These are phyloP conservation scores for Accipiter virgatus DNA, from an alignment of 2,113 vertebrate genomes.

Conservation along the genomic window DNA sequence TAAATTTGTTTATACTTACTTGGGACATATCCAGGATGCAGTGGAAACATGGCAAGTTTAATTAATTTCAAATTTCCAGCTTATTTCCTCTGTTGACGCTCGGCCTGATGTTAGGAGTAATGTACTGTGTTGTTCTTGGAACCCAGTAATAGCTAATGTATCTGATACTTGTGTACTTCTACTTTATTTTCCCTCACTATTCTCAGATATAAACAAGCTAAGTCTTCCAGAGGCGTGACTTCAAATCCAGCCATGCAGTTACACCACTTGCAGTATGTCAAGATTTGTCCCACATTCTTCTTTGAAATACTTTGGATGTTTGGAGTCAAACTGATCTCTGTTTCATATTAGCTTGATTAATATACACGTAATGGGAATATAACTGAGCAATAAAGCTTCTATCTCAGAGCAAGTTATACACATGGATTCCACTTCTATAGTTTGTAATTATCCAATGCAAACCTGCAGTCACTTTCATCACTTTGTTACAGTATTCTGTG, in stretches of 20 bases:
- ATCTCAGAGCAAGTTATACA: background rate
- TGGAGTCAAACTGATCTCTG: background rate
- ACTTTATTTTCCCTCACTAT: background rate
- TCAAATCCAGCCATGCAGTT: background rate
- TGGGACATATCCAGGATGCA: slow-evolving; percentile 14
- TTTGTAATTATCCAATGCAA: background rate
- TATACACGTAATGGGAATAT: background rate
- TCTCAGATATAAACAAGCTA: background rate
- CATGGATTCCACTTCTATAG: background rate
- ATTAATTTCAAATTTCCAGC: slow-evolving; percentile 42
- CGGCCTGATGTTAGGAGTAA: background rate
- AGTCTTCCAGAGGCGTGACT: background rate
- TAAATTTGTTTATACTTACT: slow-evolving; percentile 52
- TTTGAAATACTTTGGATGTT: background rate
- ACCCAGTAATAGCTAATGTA: background rate
- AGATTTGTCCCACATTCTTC: background rate
- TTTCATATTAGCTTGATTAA: background rate
- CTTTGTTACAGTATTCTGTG: background rate
- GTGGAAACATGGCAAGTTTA: slow-evolving; percentile 24
- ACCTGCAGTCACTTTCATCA: background rate
- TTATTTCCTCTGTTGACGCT: background rate
- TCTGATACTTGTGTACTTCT: background rate
- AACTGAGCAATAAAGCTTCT: background rate
- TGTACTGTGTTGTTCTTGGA: background rate
- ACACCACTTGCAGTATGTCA: background rate